phyloP scores from a whole-genome alignment of 1,140 invertebrate genomes.

The Drosophila athabasca region DNA sequence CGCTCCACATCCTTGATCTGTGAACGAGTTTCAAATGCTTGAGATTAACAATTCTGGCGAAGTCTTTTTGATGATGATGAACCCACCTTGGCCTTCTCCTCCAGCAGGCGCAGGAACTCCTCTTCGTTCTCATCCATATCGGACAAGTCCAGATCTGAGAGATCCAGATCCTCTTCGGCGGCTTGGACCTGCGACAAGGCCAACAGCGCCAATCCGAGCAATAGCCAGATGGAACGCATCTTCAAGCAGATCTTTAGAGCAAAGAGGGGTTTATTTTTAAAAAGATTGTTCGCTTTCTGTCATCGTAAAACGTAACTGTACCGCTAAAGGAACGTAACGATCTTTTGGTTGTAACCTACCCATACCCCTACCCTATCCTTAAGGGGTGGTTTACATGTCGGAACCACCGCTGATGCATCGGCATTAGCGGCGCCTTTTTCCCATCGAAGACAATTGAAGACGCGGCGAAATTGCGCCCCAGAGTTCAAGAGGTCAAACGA shows the following conservation, averaged over 20 bases:
- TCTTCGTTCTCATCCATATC: slow-evolving; percentile 78
- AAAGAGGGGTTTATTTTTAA: slow-evolving; percentile 3
- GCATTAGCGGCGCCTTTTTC: slow-evolving; percentile 18
- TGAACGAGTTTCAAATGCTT: not conserved
- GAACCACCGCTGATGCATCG: not conserved
- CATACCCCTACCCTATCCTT: slow-evolving; percentile 9
- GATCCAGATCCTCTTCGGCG: slow-evolving; percentile 37
- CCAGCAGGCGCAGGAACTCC: slow-evolving; percentile 69
- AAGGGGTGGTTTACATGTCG: slow-evolving; percentile 37
- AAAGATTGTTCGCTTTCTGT: slow-evolving; percentile 6
- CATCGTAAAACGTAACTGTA: slow-evolving; percentile 24
- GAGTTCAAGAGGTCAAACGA: slow-evolving; percentile 53
- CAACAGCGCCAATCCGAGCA: slow-evolving; percentile 70
- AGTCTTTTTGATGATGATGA: too few relatives aligned
- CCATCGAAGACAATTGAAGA: slow-evolving; percentile 42
- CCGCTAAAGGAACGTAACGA: slow-evolving; percentile 14
- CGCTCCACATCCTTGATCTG: slow-evolving; percentile 75
- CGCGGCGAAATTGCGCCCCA: slow-evolving; percentile 22
- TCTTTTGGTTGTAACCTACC: slow-evolving; percentile 28
- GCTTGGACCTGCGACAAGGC: slow-evolving; percentile 56
- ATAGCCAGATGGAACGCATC: slow-evolving; percentile 67
- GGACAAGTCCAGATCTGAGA: slow-evolving; percentile 51
- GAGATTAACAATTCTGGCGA: not conserved
- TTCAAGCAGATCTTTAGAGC: slow-evolving; percentile 25
- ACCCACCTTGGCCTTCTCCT: slow-evolving; percentile 73